A percentile compares a stretch with the other conserved stretches of the same genome.
phyloP scores from a whole-genome alignment of 2,113 vertebrate species.

The Vidua chalybeata region DNA sequence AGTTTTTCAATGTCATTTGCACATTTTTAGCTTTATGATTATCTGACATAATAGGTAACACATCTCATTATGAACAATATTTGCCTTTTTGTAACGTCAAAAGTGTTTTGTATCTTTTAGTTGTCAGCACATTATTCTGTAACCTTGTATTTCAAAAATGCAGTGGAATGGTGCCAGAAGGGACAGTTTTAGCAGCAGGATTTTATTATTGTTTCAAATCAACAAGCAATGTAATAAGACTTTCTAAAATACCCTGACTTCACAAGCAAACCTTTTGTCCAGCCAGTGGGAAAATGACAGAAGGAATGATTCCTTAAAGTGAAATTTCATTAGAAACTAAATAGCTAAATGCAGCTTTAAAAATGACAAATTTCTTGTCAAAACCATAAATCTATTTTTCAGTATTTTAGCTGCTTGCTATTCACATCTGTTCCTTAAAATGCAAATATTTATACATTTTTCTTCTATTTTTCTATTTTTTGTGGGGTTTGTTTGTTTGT shows the following conservation, averaged over 20 bases:
- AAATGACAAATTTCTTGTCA: not conserved
- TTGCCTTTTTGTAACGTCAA: not conserved
- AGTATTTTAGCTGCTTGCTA: not conserved
- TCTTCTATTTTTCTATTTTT: too few species aligned
- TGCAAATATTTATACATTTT: not conserved
- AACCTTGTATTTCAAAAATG: constrained; percentile 5
- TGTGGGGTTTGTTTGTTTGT: too few species aligned
- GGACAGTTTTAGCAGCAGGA: constrained; percentile 21
- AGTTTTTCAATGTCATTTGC: not conserved
- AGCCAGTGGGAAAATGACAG: not conserved
- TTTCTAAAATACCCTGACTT: not conserved
- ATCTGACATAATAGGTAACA: not conserved
- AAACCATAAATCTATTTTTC: not conserved
- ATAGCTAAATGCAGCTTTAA: not conserved
- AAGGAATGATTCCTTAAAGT: not conserved
- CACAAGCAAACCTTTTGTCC: not conserved
- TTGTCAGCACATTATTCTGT: not conserved
- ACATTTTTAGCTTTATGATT: not conserved
- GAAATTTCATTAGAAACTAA: not conserved
- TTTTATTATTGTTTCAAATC: constrained; percentile 27
- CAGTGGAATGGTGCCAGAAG: constrained; percentile 4
- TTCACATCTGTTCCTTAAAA: not conserved
- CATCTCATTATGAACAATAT: not conserved
- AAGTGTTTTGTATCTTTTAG: not conserved
- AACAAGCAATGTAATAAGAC: not conserved